Percentiles rank a stretch among this genome's conserved stretches.
Evolutionary conservation across 2,888 invertebrate species (phyloP).

Genomic region (Chorisops tibialis): DNA sequence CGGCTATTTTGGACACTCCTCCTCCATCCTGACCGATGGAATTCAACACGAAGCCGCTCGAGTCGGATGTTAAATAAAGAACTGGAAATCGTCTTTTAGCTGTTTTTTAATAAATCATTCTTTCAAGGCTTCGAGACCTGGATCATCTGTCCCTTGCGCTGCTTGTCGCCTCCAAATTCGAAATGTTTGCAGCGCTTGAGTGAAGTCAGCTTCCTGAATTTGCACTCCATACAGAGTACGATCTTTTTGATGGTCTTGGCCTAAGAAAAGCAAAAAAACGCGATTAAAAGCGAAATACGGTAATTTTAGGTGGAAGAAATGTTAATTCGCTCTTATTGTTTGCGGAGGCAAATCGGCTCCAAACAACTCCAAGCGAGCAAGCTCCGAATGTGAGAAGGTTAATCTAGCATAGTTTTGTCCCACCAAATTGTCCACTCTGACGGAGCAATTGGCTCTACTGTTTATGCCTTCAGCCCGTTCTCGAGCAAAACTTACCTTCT

Average conservation of each 20-base stretch:
- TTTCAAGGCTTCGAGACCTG: conserved; percentile 61
- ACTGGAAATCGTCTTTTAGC: background rate
- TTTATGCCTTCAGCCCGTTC: no score
- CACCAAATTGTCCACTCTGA: conserved; percentile 43
- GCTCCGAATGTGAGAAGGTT: conserved; percentile 36
- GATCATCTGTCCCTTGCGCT: conserved; percentile 98
- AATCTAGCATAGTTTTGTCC: conserved; percentile 45
- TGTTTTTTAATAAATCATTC: conserved; percentile 13
- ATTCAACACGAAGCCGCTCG: conserved; percentile 8
- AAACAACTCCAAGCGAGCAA: no score
- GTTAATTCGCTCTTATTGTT: no score
- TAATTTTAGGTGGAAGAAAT: no score
- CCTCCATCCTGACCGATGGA: conserved; percentile 41
- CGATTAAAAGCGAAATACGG: conserved; percentile 29
- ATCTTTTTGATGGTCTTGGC: conserved; percentile 99
- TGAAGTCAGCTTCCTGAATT: conserved; percentile 94
- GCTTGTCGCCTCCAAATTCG: conserved; percentile 98
- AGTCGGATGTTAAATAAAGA: conserved; percentile 20
- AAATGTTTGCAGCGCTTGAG: conserved; percentile 99
- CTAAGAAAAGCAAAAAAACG: conserved; percentile 58
- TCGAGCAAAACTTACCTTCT: no score
- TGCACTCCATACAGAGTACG: conserved; percentile 98
- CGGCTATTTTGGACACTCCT: conserved; percentile 61
- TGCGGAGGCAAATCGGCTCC: no score
- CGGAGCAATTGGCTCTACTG: conserved; percentile 47